A percentile compares a stretch with the other conserved stretches of the same genome.
Conservation (phyloP, 2,113 vertebrate genomes). For the Sula dactylatra region DNA sequence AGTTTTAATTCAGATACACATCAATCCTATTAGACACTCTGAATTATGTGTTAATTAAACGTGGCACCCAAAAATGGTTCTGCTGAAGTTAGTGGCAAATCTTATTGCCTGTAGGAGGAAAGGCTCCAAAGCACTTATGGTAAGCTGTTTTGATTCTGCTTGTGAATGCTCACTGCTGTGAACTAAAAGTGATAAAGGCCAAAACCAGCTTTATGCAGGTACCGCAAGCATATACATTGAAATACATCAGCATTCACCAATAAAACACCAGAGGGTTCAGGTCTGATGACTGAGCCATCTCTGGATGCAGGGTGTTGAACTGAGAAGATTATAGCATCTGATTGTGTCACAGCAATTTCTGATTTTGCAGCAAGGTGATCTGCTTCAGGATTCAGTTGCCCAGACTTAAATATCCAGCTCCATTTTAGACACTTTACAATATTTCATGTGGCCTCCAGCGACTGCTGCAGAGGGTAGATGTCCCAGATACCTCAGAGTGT, state of each 20-base stretch:
- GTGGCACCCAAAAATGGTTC: not conserved
- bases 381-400: not conserved
- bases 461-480: not conserved
- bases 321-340: not conserved
- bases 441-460: not conserved
- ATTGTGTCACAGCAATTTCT: not conserved
- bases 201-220: not conserved
- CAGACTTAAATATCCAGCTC: not conserved
- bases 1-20: slow-evolving; percentile 38
- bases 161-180: not conserved
- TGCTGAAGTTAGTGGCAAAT: slow-evolving; percentile 27
- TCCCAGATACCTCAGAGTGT: not conserved
- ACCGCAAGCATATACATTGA: not conserved
- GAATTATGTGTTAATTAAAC: not conserved
- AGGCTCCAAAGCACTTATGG: not conserved
- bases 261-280: not conserved
- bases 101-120: not conserved
- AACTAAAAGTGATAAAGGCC: not conserved
- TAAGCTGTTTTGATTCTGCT: not conserved
- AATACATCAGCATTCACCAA: not conserved
- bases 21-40: slow-evolving; percentile 44
- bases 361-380: not conserved
- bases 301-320: not conserved
- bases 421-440: not conserved
- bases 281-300: not conserved